Conservation (phyloP, 2,888 invertebrate species). For the Melanchra persicariae region DNA sequence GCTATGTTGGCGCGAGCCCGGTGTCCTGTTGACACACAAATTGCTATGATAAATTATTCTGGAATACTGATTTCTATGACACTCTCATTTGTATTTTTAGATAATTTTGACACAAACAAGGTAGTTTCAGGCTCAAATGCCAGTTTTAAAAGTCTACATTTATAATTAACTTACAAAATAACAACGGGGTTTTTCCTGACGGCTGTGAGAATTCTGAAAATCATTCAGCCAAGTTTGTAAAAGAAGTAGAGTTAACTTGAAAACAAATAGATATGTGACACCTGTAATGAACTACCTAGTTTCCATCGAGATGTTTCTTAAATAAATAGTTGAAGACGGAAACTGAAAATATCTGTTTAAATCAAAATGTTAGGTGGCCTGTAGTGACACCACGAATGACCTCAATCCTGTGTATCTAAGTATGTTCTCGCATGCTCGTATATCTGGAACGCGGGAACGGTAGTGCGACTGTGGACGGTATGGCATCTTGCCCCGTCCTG, state of each 20-base stretch:
- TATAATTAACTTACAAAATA: not conserved
- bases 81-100: slow-evolving; percentile 44
- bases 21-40: slow-evolving; percentile 90
- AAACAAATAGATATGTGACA: not conserved
- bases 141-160: slow-evolving; percentile 4
- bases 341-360: slow-evolving; percentile 47
- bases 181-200: not conserved
- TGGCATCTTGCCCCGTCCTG: slow-evolving; percentile 80
- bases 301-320: slow-evolving; percentile 10
- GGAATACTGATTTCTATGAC: slow-evolving; percentile 75
- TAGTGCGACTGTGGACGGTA: slow-evolving; percentile 79
- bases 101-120: slow-evolving; percentile 7
- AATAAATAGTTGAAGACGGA: slow-evolving; percentile 15
- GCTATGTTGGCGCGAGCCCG: slow-evolving; percentile 87
- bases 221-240: slow-evolving; percentile 1
- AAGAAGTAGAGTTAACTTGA: not conserved
- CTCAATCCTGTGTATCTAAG: slow-evolving; percentile 73
- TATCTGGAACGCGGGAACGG: slow-evolving; percentile 89
- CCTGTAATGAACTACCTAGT: not conserved
- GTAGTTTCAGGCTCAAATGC: not conserved
- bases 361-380: slow-evolving; percentile 32
- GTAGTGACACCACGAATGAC: slow-evolving; percentile 69
- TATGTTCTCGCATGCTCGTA: slow-evolving; percentile 76
- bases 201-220: slow-evolving; percentile 4
- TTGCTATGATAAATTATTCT: slow-evolving; percentile 85